phyloP scores from a whole-genome alignment of 1,140 invertebrate genomes.

The Drosophila sp. region DNA sequence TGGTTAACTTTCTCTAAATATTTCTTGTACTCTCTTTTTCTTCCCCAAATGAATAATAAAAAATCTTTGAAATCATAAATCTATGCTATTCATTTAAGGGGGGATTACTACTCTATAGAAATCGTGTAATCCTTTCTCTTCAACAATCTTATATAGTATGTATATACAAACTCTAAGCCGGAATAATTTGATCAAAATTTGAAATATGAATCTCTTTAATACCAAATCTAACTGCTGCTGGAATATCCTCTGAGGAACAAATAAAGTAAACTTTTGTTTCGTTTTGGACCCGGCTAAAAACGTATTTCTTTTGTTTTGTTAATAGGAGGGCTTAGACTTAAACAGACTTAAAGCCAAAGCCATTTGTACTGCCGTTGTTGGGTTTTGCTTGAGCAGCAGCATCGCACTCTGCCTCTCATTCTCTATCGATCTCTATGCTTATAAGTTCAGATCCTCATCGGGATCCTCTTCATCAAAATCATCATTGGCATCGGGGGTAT shows the following conservation, averaged over 20 bases:
- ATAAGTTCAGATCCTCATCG: conserved; percentile 82
- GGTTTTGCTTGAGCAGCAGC: conserved; percentile 31
- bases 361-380: conserved; percentile 73
- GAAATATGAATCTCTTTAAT: neutral
- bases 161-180: neutral
- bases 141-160: neutral
- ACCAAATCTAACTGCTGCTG: neutral
- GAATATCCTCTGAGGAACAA: neutral
- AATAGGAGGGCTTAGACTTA: conserved; percentile 50
- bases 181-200: neutral
- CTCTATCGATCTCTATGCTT: conserved; percentile 2
- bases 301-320: conserved; percentile 33
- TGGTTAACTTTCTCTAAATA: neutral
- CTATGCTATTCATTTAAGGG: conserved; percentile 2
- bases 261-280: neutral
- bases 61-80: neutral
- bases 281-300: conserved; percentile 2
- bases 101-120: neutral
- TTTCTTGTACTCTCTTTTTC: neutral
- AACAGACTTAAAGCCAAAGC: conserved; percentile 75
- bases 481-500: conserved; percentile 84
- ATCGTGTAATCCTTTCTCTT: neutral
- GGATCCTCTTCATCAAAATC: conserved; percentile 86
- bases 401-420: neutral
- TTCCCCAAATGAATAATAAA: neutral